Percentiles rank a stretch among this genome's conserved stretches.
phyloP scores from a whole-genome alignment of 2,888 invertebrate species.

The Nowickia ferox region DNA sequence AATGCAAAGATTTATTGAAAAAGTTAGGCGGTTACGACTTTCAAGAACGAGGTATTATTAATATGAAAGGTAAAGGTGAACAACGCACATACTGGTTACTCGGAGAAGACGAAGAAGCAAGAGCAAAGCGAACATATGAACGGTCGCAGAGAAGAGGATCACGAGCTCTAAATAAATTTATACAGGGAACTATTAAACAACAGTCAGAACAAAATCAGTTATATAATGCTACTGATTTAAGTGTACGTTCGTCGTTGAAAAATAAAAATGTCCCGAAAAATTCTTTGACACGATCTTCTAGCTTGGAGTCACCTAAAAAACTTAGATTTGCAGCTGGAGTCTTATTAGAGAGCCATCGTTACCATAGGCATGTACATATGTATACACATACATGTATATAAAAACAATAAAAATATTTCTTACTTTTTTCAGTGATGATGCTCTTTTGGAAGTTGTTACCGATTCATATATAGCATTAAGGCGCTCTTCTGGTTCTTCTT shows the following conservation, averaged over 20 bases:
- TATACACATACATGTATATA: background rate
- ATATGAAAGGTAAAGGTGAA: conserved; percentile 93
- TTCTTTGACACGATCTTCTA: conserved; percentile 88
- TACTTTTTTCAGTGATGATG: conserved; percentile 80
- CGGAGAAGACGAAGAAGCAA: conserved; percentile 88
- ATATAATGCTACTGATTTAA: conserved; percentile 76
- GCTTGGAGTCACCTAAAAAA: conserved; percentile 92
- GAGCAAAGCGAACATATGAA: conserved; percentile 85
- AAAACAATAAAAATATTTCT: background rate
- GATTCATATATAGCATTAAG: conserved; percentile 80
- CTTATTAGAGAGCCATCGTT: conserved; percentile 84
- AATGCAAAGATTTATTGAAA: conserved; percentile 88
- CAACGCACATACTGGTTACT: conserved; percentile 92
- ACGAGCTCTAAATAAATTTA: conserved; percentile 82
- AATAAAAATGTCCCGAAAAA: conserved; percentile 85
- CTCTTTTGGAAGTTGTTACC: conserved; percentile 81
- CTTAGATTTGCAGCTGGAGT: conserved; percentile 90
- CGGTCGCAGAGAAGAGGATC: conserved; percentile 84
- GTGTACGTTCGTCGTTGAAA: conserved; percentile 88
- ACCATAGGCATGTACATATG: conserved; percentile 79
- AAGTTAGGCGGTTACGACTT: conserved; percentile 90
- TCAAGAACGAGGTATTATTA: conserved; percentile 89
- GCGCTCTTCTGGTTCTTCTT: conserved; percentile 81
- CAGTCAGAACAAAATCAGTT: conserved; percentile 72
- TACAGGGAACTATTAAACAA: conserved; percentile 81